Evolutionary conservation across 1,140 invertebrate genomes (phyloP).

Genomic region (Achatina immaculata): DNA sequence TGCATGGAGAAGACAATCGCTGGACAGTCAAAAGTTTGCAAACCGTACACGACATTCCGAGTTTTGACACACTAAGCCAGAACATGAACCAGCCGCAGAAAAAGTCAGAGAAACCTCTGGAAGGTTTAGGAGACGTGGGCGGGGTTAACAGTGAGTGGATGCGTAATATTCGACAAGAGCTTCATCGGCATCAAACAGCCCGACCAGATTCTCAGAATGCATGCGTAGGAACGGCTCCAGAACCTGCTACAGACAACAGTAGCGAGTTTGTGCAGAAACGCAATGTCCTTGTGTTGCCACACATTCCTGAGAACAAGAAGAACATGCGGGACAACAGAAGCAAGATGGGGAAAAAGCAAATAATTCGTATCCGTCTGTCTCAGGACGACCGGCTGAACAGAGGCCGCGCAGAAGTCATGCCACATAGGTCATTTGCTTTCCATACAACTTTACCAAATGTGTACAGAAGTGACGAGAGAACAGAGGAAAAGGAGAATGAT

Average conservation of each 20-base stretch:
- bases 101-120: background rate
- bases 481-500: background rate
- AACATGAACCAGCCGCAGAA: background rate
- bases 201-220: background rate
- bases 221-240: background rate
- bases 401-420: background rate
- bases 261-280: background rate
- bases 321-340: background rate
- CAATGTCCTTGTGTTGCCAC: background rate
- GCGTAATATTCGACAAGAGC: background rate
- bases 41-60: background rate
- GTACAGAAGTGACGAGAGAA: background rate
- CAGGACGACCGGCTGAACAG: background rate
- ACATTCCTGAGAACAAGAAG: background rate
- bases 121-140: background rate
- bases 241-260: background rate
- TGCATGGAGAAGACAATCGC: background rate
- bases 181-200: background rate
- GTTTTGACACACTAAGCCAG: background rate
- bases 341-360: background rate
- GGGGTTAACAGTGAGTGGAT: slow-evolving; percentile 2
- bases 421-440: background rate
- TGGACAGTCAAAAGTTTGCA: background rate
- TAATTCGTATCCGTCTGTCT: background rate
- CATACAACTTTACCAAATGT: background rate